Evolutionary conservation across 2,113 vertebrate species (phyloP), one percentile per base, ranked within the genome.

Genomic region (Salvator merianae): DNA sequence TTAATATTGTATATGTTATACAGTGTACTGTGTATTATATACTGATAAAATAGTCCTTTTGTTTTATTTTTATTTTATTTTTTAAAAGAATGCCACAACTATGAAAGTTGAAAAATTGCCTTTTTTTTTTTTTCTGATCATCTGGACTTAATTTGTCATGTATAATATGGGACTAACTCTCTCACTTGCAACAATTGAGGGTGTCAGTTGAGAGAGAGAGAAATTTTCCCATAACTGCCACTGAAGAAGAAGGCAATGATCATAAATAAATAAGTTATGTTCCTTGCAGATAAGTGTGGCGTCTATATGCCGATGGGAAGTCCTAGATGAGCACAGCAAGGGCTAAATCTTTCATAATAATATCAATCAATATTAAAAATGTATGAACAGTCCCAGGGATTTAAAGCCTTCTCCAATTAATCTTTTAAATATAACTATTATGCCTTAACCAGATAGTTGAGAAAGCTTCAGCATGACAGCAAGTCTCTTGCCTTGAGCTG

Each of bases 361-460:
- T 96, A 96, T 96, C 95, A 95, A 95, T 96, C 95, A 94, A 92
- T 90, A 96, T 96, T 96, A 96, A 96, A 96, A 96, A 96, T 96
- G 95, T 84, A 96, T 96, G 91, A 90, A 84, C 94, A 96, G 84
- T 89, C 95, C 93, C 92, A 96, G 94, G 16, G 74, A 95, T 96
- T 96, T 96, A 94, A 95, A 95, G 91, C 90, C 77, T 92, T 79
- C 93, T 95, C 94, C 92, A 96, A 95, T 96, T 95, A 96, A 96
- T 96, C 95, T 96, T 96, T 96, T 96, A 83, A 96, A 94, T 95
- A 95, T 92, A 95, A 93, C 93, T 95, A 91, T 95, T 96, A 95
- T 95, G 93, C 93, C 95, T 96, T 94, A 96, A 93, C 94, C 93
- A 89, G 88, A 90, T 91, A 90, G 88, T 94, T 86, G 79, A 22